Evolutionary conservation across 92 coral and sea anemone genomes (phyloP).

Genomic region (Phenganax subtilis): DNA sequence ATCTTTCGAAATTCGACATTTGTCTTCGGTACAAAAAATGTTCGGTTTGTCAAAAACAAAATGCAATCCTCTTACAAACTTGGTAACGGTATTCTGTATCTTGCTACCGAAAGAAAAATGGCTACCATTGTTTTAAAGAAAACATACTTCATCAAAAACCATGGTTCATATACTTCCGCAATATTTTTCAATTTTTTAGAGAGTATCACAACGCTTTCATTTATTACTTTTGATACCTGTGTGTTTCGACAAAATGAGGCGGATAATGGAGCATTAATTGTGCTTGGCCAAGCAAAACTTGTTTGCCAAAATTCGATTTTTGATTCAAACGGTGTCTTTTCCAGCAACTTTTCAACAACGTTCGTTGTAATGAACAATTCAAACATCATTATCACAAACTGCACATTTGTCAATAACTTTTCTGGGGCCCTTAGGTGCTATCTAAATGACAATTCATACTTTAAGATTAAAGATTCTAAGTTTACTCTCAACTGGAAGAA

Average conservation of each 20-base stretch:
- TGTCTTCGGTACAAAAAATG: constrained; percentile 20
- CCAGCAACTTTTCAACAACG: neutral
- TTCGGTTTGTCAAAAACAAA: constrained; percentile 10
- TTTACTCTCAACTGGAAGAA: constrained; percentile 22
- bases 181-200: neutral
- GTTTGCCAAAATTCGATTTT: constrained; percentile 1
- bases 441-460: neutral
- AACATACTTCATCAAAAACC: neutral
- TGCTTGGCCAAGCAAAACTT: neutral
- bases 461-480: constrained; percentile 24
- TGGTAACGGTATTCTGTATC: neutral
- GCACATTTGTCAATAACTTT: constrained; percentile 28
- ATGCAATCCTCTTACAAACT: neutral
- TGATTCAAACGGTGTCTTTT: neutral
- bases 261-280: neutral
- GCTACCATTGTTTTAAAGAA: neutral
- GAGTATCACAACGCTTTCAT: neutral
- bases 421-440: neutral
- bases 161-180: neutral
- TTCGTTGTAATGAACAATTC: constrained; percentile 18
- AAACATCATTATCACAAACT: neutral
- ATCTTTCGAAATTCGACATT: neutral
- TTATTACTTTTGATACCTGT: neutral
- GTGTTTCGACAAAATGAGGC: neutral
- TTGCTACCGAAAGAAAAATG: neutral